Percentiles rank a stretch among this genome's conserved stretches.
Evolutionary conservation across 2,888 invertebrate species (phyloP).

Genomic region (Hecatera dysodea): DNA sequence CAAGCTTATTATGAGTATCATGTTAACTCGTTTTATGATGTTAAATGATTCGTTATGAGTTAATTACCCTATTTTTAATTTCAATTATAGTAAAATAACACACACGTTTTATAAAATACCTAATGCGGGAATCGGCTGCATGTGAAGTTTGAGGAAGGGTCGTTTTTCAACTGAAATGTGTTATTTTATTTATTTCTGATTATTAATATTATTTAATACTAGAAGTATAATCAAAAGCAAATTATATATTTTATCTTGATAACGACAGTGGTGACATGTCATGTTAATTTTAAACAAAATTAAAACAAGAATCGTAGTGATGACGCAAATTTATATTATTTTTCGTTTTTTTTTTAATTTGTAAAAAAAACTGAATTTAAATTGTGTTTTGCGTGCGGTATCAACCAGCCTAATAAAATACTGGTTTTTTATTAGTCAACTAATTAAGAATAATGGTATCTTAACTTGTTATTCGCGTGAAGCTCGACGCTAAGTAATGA

Average conservation of each 20-base stretch:
- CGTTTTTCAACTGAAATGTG: too few species aligned
- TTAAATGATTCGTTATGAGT: too few species aligned
- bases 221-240: too few species aligned
- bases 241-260: not conserved
- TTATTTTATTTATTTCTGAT: not conserved
- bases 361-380: conserved; percentile 6
- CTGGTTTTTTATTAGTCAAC: not conserved
- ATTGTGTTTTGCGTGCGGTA: conserved; percentile 2
- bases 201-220: not conserved
- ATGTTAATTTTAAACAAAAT: not conserved
- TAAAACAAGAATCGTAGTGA: conserved; percentile 19
- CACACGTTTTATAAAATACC: too few species aligned
- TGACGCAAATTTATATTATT: conserved; percentile 31
- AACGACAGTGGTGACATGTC: not conserved
- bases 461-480: not conserved
- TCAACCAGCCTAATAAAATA: conserved; percentile 3
- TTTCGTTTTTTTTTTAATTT: conserved; percentile 31
- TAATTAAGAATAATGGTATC: conserved; percentile 1
- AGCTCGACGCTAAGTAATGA: not conserved
- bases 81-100: too few species aligned
- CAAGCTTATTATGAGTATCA: not conserved
- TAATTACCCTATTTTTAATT: too few species aligned
- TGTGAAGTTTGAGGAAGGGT: too few species aligned
- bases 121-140: too few species aligned
- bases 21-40: too few species aligned